Evolutionary conservation across 2,797 vertebrate species (phyloP).

Genomic region (Malacoraja senta): DNA sequence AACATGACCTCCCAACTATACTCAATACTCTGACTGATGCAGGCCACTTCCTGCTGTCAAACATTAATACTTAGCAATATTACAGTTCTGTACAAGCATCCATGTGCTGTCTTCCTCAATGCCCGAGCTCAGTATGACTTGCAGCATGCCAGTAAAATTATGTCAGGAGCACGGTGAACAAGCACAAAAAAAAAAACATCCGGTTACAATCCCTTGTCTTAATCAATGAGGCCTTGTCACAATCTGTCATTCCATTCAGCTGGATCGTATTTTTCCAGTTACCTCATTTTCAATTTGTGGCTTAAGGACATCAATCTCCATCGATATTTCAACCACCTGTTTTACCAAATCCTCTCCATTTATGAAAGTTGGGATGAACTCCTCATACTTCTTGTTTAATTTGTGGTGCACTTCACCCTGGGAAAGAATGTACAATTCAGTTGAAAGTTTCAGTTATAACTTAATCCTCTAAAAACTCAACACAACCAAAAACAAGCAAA

Average conservation of each 20-base stretch:
- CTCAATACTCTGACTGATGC: no score
- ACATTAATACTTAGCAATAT: no score
- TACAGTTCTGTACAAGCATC: no score
- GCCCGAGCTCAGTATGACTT: no score
- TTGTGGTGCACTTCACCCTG: constrained; percentile 77
- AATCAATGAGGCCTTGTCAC: neutral
- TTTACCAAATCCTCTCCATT: constrained; percentile 71
- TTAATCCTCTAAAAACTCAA: neutral
- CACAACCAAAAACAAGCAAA: no score
- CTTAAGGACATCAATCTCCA: constrained; percentile 71
- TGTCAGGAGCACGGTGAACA: neutral
- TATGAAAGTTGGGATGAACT: constrained; percentile 81
- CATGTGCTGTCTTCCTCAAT: no score
- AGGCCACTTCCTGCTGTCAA: no score
- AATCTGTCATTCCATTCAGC: neutral
- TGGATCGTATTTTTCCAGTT: neutral
- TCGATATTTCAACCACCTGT: constrained; percentile 67
- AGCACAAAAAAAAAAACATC: no score
- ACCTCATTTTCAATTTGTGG: constrained; percentile 81
- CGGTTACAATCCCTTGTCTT: neutral
- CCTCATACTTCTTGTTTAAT: constrained; percentile 79
- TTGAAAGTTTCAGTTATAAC: neutral
- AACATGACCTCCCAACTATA: no score
- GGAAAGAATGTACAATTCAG: neutral
- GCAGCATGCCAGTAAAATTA: neutral